Conservation (phyloP, 2,113 vertebrate species). For the Alosa alosa region DNA sequence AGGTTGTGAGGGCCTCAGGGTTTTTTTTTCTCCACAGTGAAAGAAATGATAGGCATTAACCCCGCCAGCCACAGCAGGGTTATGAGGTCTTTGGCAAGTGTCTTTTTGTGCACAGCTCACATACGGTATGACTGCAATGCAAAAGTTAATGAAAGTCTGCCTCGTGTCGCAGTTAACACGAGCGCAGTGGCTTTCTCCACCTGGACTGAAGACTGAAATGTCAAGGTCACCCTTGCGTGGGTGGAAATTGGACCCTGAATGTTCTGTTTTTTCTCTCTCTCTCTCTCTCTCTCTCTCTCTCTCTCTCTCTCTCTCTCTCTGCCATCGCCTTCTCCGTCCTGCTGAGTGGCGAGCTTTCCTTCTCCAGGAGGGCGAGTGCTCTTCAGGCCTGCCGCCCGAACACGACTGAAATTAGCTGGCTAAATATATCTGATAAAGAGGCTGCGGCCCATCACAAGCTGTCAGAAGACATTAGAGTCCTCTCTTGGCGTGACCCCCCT, state of each 20-base stretch:
- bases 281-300: not conserved
- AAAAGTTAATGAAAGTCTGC: constrained; percentile 4
- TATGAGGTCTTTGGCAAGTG: not conserved
- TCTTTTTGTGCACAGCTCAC: not conserved
- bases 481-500: constrained; percentile 32
- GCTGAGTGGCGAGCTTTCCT: not conserved
- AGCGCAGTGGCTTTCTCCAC: not conserved
- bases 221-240: constrained; percentile 12
- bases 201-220: not conserved
- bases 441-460: constrained; percentile 54
- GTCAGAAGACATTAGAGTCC: constrained; percentile 53
- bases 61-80: not conserved
- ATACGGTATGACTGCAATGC: not conserved
- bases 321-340: not conserved
- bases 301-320: not conserved
- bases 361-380: not conserved
- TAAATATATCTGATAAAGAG: constrained; percentile 53
- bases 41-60: constrained; percentile 3
- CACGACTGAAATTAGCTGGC: constrained; percentile 50
- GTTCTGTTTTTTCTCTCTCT: not conserved
- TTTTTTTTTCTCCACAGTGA: not conserved
- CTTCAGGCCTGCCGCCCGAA: constrained; percentile 42
- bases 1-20: not conserved
- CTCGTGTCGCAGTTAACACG: not conserved
- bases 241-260: not conserved